Base-by-base conservation (phyloP, 2,888 invertebrate species). In the Diadegma fenestrale region DNA sequence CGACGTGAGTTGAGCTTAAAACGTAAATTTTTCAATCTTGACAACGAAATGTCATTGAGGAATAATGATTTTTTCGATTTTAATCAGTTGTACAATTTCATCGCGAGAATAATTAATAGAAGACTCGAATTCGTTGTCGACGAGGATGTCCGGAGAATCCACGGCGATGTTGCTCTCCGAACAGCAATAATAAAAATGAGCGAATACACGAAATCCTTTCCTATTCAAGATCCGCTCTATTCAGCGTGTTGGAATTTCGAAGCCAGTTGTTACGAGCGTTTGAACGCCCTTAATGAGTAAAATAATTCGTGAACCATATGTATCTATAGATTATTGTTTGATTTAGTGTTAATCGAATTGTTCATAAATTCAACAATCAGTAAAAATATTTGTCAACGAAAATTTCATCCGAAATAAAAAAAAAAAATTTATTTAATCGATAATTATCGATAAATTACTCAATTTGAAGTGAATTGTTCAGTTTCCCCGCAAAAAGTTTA, bases 41-140 rank as follows among this genome's bases (percentile, higher is more conserved):
- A n/a, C 37, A 58, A 8, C 17, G 41, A 41, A 63, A 7, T 54
- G 1, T 43, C n/a, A 43, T 73, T 26, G 4, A 4, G 8, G 33
- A 43, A 26, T 26, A 48, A 0, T 14, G 22, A 43, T 61, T 48
- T 33, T 72, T 37, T 19, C 12, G 33, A 63, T 51, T 41, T 3
- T 10, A 14, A 75, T 71, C 61, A 84, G 84, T 51, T 86, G 80
- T 86, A 81, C 63, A 86, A 71, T 77, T 86, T 86, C 45, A 10
- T 68, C 19, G 80, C 51, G n/a, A 73, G 84, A 73, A 75, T 45
- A 26, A 61, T 86, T n/a, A 45, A 17, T 48, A 78, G 80, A 69
- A 61, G 41, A 17, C 51, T 84, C 33, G 86, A 80, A 73, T 86
- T 84, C 54, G 33, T 54, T 1, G 86, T 80, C 19, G 84, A 84